Conservation (phyloP, 2,888 invertebrate species). For the Bombylius major region DNA sequence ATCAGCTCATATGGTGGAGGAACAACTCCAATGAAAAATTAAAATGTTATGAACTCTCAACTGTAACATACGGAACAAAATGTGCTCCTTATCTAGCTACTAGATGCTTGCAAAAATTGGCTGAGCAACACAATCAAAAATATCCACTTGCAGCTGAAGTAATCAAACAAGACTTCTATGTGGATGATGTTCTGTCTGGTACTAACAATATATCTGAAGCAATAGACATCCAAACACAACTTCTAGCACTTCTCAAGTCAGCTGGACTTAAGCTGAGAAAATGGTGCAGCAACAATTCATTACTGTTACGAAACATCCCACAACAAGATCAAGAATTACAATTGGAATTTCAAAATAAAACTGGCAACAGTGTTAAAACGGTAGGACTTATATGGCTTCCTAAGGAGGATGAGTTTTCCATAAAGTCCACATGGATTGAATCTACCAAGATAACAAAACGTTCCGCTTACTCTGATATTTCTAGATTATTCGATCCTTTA, state of each 20-base stretch:
- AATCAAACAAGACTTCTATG: constrained; percentile 38
- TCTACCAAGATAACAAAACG: too few species aligned
- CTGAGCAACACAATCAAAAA: constrained; percentile 39
- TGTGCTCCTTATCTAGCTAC: constrained; percentile 31
- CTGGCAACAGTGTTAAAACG: too few species aligned
- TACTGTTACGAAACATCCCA: background rate
- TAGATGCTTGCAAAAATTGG: constrained; percentile 28
- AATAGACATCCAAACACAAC: constrained; percentile 2
- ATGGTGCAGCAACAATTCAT: background rate
- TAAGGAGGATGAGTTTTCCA: too few species aligned
- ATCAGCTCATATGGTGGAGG: constrained; percentile 33
- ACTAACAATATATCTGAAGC: constrained; percentile 32
- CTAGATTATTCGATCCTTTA: too few species aligned
- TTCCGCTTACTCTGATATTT: too few species aligned
- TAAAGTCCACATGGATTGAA: too few species aligned
- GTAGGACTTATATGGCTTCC: too few species aligned
- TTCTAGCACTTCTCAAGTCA: background rate
- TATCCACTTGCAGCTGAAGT: constrained; percentile 37
- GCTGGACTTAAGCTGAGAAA: background rate
- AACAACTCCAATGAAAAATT: constrained; percentile 30
- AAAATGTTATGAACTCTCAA: constrained; percentile 14
- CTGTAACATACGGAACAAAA: constrained; percentile 15
- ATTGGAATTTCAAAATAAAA: too few species aligned
- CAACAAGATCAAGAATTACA: too few species aligned
- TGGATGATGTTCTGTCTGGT: constrained; percentile 36